phyloP scores from a whole-genome alignment of 2,113 vertebrate genomes.

The Halichoeres trimaculatus region DNA sequence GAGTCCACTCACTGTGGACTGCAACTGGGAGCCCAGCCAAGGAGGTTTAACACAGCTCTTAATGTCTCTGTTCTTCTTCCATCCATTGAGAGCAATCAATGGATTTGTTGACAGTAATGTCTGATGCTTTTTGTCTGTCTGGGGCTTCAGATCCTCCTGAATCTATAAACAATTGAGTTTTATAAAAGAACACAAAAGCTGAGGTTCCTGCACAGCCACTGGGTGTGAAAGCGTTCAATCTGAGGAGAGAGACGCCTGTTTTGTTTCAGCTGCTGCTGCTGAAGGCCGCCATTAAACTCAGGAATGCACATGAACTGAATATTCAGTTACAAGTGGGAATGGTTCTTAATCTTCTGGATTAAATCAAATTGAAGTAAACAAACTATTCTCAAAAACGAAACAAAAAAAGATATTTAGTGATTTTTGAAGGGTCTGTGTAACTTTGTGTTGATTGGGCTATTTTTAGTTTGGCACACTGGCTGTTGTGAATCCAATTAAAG shows the following conservation, averaged over 20 bases:
- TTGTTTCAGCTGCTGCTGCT: background rate
- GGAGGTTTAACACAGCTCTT: constrained; percentile 34
- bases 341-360: too few species aligned
- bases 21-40: constrained; percentile 31
- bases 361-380: background rate
- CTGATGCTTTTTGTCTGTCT: constrained; percentile 22
- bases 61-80: constrained; percentile 38
- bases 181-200: constrained; percentile 23
- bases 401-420: background rate
- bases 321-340: background rate
- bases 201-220: background rate
- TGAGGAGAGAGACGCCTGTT: background rate
- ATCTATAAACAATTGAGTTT: constrained; percentile 33
- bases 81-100: constrained; percentile 42
- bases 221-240: background rate
- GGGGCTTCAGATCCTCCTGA: constrained; percentile 8
- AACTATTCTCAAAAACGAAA: background rate
- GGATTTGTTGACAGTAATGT: constrained; percentile 42
- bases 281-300: background rate
- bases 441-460: background rate
- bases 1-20: constrained; percentile 7
- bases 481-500: constrained; percentile 18
- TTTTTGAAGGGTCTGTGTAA: background rate
- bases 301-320: background rate
- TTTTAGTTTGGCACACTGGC: constrained; percentile 13